Evolutionary conservation across 2,797 vertebrate genomes (phyloP).

Genomic region (Pteropus rufus): DNA sequence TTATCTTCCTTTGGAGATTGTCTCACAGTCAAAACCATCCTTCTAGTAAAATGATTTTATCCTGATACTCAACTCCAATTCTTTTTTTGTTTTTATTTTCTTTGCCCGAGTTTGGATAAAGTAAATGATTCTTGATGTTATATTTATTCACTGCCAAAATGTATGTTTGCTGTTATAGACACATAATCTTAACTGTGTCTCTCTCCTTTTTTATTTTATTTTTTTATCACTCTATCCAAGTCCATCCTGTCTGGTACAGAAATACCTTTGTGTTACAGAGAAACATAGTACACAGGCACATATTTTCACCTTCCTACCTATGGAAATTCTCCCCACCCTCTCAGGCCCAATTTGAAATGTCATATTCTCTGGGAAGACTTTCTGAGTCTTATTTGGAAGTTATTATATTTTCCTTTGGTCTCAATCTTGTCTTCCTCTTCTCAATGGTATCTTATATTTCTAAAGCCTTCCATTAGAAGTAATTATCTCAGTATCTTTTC

Average conservation of each 20-base stretch:
- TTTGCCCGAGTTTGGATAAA: constrained; percentile 36
- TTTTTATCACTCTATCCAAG: constrained; percentile 39
- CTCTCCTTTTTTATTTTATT: neutral
- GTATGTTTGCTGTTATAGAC: constrained; percentile 51
- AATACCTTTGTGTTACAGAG: constrained; percentile 16
- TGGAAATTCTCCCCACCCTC: neutral
- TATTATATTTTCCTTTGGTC: neutral
- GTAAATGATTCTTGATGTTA: constrained; percentile 52
- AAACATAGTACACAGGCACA: neutral
- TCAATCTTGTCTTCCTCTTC: neutral
- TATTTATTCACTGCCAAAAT: constrained; percentile 55
- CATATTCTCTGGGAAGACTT: constrained; percentile 9
- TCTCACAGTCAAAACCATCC: constrained; percentile 72
- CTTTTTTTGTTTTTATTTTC: constrained; percentile 4
- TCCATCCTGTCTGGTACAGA: constrained; percentile 1
- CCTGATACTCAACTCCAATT: constrained; percentile 46
- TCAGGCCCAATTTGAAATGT: neutral
- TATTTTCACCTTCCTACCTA: neutral
- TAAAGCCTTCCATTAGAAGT: neutral
- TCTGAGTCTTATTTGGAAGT: neutral
- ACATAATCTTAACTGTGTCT: constrained; percentile 21
- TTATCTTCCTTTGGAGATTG: constrained; percentile 57
- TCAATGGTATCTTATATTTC: neutral
- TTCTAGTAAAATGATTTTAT: constrained; percentile 67
- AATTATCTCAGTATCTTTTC: neutral